These are phyloP conservation scores for Salvelinus namaycush DNA, from an alignment of 2,113 vertebrate species.

Conservation along the genomic window DNA sequence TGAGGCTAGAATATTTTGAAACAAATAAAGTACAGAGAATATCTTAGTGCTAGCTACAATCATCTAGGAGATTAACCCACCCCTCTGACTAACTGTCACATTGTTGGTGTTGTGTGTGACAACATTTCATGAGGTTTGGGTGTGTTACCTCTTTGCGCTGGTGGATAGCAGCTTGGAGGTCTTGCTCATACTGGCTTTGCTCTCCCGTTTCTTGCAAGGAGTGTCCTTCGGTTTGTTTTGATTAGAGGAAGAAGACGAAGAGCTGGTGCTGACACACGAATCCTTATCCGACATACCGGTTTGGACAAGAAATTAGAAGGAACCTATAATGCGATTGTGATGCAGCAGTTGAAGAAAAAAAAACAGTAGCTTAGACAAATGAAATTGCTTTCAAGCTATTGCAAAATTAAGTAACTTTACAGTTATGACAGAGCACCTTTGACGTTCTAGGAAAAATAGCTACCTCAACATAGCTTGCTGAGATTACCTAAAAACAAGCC, in stretches of 20 bases:
- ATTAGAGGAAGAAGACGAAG: slow-evolving; percentile 84
- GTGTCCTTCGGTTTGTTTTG: slow-evolving; percentile 84
- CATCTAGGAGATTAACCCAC: neutral
- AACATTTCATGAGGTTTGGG: neutral
- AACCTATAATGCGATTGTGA: slow-evolving; percentile 30
- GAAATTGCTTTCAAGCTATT: too few relatives aligned
- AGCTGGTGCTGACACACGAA: slow-evolving; percentile 96
- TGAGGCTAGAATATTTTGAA: too few relatives aligned
- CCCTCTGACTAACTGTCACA: neutral
- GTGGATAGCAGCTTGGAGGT: slow-evolving; percentile 96
- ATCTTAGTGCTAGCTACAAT: neutral
- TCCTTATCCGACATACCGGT: slow-evolving; percentile 98
- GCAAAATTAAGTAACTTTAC: neutral
- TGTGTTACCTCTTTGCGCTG: slow-evolving; percentile 90
- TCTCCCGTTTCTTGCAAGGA: slow-evolving; percentile 89
- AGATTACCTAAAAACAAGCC: too few relatives aligned
- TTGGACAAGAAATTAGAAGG: slow-evolving; percentile 51
- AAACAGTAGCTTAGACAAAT: neutral
- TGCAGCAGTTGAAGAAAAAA: slow-evolving; percentile 5
- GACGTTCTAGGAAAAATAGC: neutral
- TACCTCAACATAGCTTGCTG: slow-evolving; percentile 57
- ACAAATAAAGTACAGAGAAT: too few relatives aligned
- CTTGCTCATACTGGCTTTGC: slow-evolving; percentile 96
- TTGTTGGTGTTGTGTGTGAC: neutral
- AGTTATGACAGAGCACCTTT: too few relatives aligned